Conservation (phyloP, 2,113 vertebrate genomes). For the Mirza zaza region DNA sequence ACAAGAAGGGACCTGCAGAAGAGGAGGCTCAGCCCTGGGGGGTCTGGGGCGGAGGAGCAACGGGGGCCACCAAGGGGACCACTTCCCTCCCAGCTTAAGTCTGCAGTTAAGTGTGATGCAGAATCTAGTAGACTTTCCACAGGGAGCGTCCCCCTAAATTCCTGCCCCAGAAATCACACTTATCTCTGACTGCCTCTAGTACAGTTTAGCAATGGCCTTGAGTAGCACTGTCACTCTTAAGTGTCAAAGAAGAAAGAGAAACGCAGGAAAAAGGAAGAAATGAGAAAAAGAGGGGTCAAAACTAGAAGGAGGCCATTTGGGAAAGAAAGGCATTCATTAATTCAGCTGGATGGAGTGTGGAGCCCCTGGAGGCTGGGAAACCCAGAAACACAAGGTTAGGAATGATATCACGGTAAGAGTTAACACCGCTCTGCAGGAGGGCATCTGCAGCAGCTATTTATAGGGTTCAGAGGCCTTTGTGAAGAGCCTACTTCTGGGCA, state of each 20-base stretch:
- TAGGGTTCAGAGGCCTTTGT: not conserved
- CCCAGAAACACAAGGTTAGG: not conserved
- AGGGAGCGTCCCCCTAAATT: not conserved
- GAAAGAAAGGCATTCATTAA: not conserved
- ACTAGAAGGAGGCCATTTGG: too few relatives aligned
- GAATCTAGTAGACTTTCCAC: not conserved
- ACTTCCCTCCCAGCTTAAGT: too few relatives aligned
- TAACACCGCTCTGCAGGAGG: not conserved
- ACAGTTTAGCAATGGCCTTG: rapidly evolving
- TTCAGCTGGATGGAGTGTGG: not conserved
- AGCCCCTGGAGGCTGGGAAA: too few relatives aligned
- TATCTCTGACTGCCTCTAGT: not conserved
- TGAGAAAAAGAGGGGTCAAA: not conserved
- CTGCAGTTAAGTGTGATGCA: not conserved
- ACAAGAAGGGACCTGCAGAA: too few relatives aligned
- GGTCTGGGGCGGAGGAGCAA: too few relatives aligned
- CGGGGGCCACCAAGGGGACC: rapidly evolving
- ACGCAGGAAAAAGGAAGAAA: not conserved
- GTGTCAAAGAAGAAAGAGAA: not conserved
- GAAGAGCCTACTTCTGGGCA: not conserved
- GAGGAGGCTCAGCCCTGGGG: not conserved
- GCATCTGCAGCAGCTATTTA: not conserved
- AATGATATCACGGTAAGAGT: not conserved
- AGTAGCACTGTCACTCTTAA: not conserved
- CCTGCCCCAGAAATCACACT: not conserved